Evolutionary conservation across 2,888 invertebrate species (phyloP), one percentile per base, ranked within the genome.

Genomic region (Yponomeuta sedellus): DNA sequence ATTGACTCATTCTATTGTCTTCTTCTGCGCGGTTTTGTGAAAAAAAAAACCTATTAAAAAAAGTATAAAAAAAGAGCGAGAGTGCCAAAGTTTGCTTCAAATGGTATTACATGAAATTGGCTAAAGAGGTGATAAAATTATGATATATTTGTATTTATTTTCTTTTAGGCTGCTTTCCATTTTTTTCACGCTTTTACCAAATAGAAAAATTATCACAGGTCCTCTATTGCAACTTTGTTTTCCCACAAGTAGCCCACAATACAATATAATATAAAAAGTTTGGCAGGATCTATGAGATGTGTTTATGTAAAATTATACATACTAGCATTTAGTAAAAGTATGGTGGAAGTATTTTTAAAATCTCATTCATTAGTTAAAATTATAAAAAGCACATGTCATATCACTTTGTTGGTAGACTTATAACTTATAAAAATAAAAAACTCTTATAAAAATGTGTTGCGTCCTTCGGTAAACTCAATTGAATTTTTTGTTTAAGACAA

Each of bases 321-420:
- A 73, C 75, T 76, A 88, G 87, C 77, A 79, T 83, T 88, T 89
- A 88, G 89, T 89, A 87, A 88, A 90, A 89, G 76, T 80, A 82
- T 80, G 86, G 86, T 88, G 84, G 86, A 80, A 76, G 76, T 77
- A 70, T 70, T 69, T 71, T 68, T 71, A 28, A 61, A 59, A 62
- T 39, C 2, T 62, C 62, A n/a, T 20, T 59, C 34, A 40, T 64
- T 22, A 20, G 20, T 40, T 40, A 22, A 64, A 64, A 44, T 40
- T 19, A 22, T 2, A 39, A 22, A 22, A 25, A 19, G 44, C 40
- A 63, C 64, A 22, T 6, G 20, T 64, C 64, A 64, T 64, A 64
- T 22, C 22, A 44, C 44, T 64, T 52, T 64, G 62, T 62, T 62
- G 19, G 11, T 62, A 62, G 39, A 16, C n/a, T 34, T 62, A 39